A percentile compares a stretch with the other conserved stretches of the same genome.
Conservation (phyloP, 2,113 vertebrate genomes). For the Glareola pratincola region DNA sequence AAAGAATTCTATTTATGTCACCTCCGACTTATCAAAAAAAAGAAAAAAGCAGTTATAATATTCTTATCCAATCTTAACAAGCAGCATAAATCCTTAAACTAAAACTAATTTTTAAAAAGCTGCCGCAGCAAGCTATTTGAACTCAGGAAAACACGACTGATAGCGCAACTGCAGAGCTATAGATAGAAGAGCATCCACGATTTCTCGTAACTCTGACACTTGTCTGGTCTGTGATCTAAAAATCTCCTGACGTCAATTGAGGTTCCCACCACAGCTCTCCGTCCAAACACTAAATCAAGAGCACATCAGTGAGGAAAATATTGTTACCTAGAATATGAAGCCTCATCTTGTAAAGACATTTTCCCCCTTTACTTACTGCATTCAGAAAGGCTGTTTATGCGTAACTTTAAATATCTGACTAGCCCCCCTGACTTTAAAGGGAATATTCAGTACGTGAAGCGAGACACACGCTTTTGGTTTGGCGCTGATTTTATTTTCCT, state of each 20-base stretch:
- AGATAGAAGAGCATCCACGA: not conserved
- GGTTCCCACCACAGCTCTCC: not conserved
- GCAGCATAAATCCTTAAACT: conserved; percentile 5
- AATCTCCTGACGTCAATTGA: conserved; percentile 34
- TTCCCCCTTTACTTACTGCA: not conserved
- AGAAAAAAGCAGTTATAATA: not conserved
- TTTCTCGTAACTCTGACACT: conserved; percentile 35
- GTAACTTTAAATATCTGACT: not conserved
- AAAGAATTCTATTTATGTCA: not conserved
- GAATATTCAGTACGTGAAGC: not conserved
- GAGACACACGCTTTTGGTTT: conserved; percentile 1
- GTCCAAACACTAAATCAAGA: not conserved
- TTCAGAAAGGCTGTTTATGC: not conserved
- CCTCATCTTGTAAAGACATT: not conserved
- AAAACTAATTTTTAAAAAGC: conserved; percentile 6
- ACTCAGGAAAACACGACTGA: not conserved
- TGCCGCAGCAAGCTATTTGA: not conserved
- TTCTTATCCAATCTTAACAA: not conserved
- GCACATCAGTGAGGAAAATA: not conserved
- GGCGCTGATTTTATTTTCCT: not conserved
- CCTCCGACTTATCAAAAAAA: not conserved
- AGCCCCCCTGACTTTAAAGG: not conserved
- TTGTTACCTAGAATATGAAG: not conserved
- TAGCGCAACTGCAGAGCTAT: not conserved
- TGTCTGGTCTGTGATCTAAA: conserved; percentile 44